Evolutionary conservation across 2,888 invertebrate genomes (phyloP).

Genomic region (Cheilosia soror): DNA sequence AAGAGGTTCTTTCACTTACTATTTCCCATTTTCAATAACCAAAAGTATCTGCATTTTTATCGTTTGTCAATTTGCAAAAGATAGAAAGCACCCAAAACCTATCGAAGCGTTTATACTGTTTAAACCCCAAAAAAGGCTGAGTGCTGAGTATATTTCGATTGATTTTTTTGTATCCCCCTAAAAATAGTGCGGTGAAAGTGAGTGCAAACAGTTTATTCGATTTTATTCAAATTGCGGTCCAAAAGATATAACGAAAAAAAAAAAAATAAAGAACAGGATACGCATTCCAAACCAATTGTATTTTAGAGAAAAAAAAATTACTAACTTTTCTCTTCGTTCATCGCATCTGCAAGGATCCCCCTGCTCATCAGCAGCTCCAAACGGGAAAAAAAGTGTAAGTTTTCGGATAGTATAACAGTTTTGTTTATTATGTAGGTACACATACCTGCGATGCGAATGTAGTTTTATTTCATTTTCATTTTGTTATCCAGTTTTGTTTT

Average conservation of each 20-base stretch:
- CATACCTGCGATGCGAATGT: neutral
- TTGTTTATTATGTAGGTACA: neutral
- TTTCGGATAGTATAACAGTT: conserved; percentile 60
- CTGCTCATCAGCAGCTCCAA: conserved; percentile 9
- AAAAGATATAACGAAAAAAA: conserved; percentile 3
- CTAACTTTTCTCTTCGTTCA: conserved; percentile 35
- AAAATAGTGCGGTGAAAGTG: conserved; percentile 35
- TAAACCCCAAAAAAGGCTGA: neutral
- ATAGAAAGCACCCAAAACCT: neutral
- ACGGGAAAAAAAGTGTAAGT: conserved; percentile 53
- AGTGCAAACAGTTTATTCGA: conserved; percentile 7
- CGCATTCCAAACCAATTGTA: conserved; percentile 9
- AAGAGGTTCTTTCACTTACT: neutral
- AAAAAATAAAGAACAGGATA: conserved; percentile 46
- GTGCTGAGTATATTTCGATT: conserved; percentile 37
- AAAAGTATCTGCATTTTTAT: neutral
- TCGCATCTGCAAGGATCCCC: conserved; percentile 62
- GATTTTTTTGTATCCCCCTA: conserved; percentile 37
- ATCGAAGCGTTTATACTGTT: conserved; percentile 12
- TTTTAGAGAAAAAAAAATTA: conserved; percentile 34
- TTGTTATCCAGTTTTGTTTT: conserved; percentile 56
- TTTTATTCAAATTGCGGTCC: conserved; percentile 15
- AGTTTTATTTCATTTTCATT: conserved; percentile 13
- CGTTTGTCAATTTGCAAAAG: neutral
- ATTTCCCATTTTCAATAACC: neutral